Evolutionary conservation across 1,140 invertebrate species (phyloP).

Genomic region (Cotesia typhae): DNA sequence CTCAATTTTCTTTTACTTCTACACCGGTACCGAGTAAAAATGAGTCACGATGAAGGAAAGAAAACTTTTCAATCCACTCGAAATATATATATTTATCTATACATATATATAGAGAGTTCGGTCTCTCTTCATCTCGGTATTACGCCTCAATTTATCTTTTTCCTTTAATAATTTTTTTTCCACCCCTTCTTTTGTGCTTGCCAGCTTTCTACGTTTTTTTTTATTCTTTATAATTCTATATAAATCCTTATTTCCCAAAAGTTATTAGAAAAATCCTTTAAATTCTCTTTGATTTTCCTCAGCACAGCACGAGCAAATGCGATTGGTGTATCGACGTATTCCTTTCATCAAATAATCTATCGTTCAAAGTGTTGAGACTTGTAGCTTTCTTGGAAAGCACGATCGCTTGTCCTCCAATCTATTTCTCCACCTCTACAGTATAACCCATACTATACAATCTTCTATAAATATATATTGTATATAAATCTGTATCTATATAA

Average conservation of each 20-base stretch:
- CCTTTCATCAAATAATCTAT: conserved; percentile 23
- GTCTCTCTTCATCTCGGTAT: too few species aligned
- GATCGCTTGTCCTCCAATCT: background rate
- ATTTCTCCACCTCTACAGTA: background rate
- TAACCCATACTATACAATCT: background rate
- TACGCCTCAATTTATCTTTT: too few species aligned
- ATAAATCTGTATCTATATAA: background rate
- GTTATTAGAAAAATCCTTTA: conserved; percentile 28
- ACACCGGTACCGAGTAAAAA: conserved; percentile 2
- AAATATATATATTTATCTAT: conserved; percentile 8
- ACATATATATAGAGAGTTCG: too few species aligned
- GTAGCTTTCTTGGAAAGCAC: conserved; percentile 1
- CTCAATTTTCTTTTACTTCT: conserved; percentile 17
- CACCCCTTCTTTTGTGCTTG: too few species aligned
- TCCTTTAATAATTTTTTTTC: too few species aligned
- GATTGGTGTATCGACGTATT: conserved; percentile 12
- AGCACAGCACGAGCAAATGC: background rate
- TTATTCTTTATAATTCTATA: too few species aligned
- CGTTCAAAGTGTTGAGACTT: background rate
- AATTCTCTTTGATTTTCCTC: conserved; percentile 29
- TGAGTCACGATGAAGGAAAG: background rate
- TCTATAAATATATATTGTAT: background rate
- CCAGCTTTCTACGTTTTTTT: too few species aligned
- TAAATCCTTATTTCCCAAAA: conserved; percentile 15
- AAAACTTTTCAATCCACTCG: conserved; percentile 27